These are phyloP conservation scores for Atethmia centrago DNA, from an alignment of 2,888 invertebrate species.

Conservation along the genomic window DNA sequence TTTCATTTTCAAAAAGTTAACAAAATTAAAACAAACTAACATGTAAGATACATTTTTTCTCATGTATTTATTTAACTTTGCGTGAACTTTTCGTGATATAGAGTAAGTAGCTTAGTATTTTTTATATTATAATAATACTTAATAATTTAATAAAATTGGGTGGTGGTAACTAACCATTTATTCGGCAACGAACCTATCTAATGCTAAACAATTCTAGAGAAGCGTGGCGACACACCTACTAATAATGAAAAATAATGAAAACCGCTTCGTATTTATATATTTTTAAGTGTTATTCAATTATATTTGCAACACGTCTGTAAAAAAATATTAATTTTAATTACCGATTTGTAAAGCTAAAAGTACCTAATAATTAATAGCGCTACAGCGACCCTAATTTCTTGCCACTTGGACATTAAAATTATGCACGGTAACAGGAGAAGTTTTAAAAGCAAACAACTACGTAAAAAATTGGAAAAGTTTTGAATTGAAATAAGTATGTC, in stretches of 20 bases:
- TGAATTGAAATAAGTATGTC: background rate
- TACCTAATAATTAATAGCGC: constrained; percentile 5
- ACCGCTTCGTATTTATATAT: background rate
- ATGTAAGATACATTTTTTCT: background rate
- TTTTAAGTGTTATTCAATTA: constrained; percentile 2
- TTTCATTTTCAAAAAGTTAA: background rate
- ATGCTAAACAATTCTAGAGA: constrained; percentile 7
- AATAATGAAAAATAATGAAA: constrained; percentile 39
- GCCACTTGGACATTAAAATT: background rate
- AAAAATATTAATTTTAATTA: background rate
- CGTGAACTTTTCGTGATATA: background rate
- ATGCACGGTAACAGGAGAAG: background rate
- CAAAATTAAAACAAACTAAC: background rate
- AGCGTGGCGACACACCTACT: background rate
- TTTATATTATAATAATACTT: background rate
- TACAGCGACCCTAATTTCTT: background rate
- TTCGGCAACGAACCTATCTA: background rate
- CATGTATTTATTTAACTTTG: background rate
- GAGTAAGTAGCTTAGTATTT: background rate
- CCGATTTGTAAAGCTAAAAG: background rate
- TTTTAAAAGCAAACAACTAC: background rate
- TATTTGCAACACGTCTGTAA: background rate
- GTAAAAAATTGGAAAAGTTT: background rate
- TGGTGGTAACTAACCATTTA: constrained; percentile 16
- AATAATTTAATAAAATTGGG: background rate